Base-by-base conservation (phyloP, 1,140 invertebrate species). In the Venustaconcha ellipsiformis region DNA sequence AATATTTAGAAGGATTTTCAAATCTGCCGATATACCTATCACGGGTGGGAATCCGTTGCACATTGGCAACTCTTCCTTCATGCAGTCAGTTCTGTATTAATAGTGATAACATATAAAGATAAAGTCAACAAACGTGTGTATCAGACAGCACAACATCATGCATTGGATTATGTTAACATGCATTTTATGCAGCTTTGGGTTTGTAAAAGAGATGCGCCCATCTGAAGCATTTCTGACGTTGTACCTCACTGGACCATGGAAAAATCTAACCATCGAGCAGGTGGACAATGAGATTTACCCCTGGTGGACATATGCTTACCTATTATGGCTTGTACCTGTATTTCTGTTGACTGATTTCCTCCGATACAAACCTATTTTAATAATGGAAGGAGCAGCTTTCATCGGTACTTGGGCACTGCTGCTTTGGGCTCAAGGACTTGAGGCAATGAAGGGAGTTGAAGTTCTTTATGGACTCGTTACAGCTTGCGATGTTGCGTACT, bases 401-500 rank as follows among this genome's bases (percentile, higher is more conserved):
- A 92, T 95, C 56, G 89, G 91, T 18, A 92, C 94, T 20, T 95
- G 94, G 92, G 89, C 90, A 58, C 91, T 95, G 79, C 88, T 96
- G 20, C 90, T 95, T 75, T 95, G 93, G 93, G 94, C 57, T 13
- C 89, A 91, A 62, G 92, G 92, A 70, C 87, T 94, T 74, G 82
- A 91, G 80, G 92, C 92, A 80, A 88, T 94, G 74, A 93, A 94
- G 89, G 57, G 85, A 13, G 88, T 90, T 80, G 84, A 91, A 77
- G 84, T 90, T 57, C 92, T 94, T 74, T 96, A 95, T 90, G 96
- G 96, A 3, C 91, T 95, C 18, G 95, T 95, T 82, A 93, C 95
- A 86, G 95, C 96, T 0, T 93, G 95, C 14, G 96, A 98, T 90
- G 94, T 98, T 1, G 96, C 96, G 0, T 98, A 97, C 89, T 95